Conservation (phyloP, 2,888 invertebrate species). For the Drosophila atripex region DNA sequence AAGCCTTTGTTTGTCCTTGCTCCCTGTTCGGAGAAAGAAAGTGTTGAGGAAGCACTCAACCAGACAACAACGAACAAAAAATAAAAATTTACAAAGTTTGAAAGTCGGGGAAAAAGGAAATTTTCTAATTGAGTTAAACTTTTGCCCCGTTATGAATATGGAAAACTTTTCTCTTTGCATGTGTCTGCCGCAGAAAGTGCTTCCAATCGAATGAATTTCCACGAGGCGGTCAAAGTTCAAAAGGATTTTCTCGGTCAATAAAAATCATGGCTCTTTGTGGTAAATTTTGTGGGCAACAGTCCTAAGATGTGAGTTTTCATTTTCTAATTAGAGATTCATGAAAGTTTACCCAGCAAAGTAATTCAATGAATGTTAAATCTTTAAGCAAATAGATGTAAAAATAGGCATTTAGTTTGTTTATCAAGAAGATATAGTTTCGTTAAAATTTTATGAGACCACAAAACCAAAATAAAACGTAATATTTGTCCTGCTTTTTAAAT, state of each 20-base stretch:
- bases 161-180: slow-evolving; percentile 33
- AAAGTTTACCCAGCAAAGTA: neutral
- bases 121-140: slow-evolving; percentile 62
- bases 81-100: slow-evolving; percentile 5
- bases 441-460: neutral
- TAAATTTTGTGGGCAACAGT: neutral
- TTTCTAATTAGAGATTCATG: neutral
- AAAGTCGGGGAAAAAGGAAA: slow-evolving; percentile 41
- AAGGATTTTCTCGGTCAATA: slow-evolving; percentile 19
- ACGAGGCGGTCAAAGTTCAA: slow-evolving; percentile 27
- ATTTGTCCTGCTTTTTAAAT: neutral
- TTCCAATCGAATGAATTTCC: slow-evolving; percentile 35
- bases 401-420: neutral
- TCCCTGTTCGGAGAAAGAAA: slow-evolving; percentile 2
- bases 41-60: slow-evolving; percentile 1
- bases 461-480: neutral
- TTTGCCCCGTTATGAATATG: slow-evolving; percentile 39
- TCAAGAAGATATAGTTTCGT: neutral
- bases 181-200: slow-evolving; percentile 30
- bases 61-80: slow-evolving; percentile 11
- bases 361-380: neutral
- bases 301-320: neutral
- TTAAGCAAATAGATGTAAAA: neutral
- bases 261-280: slow-evolving; percentile 11
- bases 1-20: slow-evolving; percentile 23